These are phyloP conservation scores for Miltochrista miniata DNA, from an alignment of 2,888 invertebrate genomes.

Conservation along the genomic window DNA sequence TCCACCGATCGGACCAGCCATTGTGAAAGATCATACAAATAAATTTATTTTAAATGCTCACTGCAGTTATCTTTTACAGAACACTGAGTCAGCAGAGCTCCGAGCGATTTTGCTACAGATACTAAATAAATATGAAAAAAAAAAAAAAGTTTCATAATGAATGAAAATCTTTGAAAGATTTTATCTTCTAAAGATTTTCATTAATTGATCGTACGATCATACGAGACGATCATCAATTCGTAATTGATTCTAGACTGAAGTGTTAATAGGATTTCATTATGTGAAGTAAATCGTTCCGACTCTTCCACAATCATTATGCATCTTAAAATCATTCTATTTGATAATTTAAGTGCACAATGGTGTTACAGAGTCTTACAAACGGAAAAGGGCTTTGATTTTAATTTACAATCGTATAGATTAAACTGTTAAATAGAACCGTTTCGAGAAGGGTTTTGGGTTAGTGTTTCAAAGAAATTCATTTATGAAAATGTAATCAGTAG, in stretches of 20 bases:
- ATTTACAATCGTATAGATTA: slow-evolving; percentile 6
- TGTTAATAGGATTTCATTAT: slow-evolving; percentile 36
- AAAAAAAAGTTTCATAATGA: no score
- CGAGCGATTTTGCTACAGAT: no score
- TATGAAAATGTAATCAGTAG: not conserved
- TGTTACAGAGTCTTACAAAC: slow-evolving; percentile 22
- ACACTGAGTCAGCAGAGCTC: no score
- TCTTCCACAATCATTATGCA: slow-evolving; percentile 5
- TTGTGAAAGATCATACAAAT: no score
- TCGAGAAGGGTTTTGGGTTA: not conserved
- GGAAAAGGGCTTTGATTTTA: slow-evolving; percentile 14
- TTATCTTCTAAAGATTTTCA: no score
- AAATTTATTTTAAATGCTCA: no score
- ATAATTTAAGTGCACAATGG: slow-evolving; percentile 28
- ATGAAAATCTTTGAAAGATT: no score
- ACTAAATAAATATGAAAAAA: no score
- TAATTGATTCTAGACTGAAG: slow-evolving; percentile 25
- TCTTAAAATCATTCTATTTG: slow-evolving; percentile 19
- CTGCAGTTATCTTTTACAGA: no score
- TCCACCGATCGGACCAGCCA: no score
- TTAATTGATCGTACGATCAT: no score
- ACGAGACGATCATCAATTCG: slow-evolving; percentile 30
- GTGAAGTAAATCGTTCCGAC: slow-evolving; percentile 25
- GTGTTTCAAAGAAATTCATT: not conserved
- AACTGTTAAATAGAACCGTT: slow-evolving; percentile 6